Evolutionary conservation across 2,797 vertebrate genomes (phyloP), one percentile per base, ranked within the genome.

Genomic region (Balearica regulorum): DNA sequence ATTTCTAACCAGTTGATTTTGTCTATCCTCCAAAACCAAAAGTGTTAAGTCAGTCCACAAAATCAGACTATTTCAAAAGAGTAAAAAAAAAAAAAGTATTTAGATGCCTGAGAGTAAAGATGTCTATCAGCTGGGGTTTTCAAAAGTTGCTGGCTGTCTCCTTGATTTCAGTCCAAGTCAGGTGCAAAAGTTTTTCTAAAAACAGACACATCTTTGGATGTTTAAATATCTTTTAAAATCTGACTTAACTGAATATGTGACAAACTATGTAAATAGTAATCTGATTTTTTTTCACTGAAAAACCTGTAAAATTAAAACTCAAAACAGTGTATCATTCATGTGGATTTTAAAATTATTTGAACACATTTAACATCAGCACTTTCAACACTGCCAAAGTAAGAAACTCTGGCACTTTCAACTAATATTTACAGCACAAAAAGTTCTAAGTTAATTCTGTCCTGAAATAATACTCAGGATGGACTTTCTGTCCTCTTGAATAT

Each of bases 81-180:
- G 6, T 24, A 7, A 10, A 28, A 61, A 84, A 55, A 48, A 48
- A 77, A 72, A n/a, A 64, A 20, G 18, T 55, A 77, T 43, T 79
- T 57, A 85, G 61, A 87, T 94, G 76, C 71, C 82, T 83, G 76
- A 97, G 54, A 94, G 80, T 94, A 93, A 89, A 94, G 93, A 95
- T 93, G 54, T 80, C 72, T 93, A 87, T 89, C 94, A 93, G 90
- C 37, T 86, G 77, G 17, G 72, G 95, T 68, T 95, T 97, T 95
- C 87, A 93, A 39, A 91, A 94, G 84, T 93, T 82, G 37, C 55
- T 73, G n/a, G 5, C 69, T 83, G 68, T 66, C 60, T 93, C 75
- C 82, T 96, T 95, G 94, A 95, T 97, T 95, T 94, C 79, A 73
- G 41, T 89, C 87, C 91, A 96, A 96, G 84, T 94, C 87, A 97